Base-by-base conservation (phyloP, 2,888 invertebrate genomes). In the Epsilonema sp. region DNA sequence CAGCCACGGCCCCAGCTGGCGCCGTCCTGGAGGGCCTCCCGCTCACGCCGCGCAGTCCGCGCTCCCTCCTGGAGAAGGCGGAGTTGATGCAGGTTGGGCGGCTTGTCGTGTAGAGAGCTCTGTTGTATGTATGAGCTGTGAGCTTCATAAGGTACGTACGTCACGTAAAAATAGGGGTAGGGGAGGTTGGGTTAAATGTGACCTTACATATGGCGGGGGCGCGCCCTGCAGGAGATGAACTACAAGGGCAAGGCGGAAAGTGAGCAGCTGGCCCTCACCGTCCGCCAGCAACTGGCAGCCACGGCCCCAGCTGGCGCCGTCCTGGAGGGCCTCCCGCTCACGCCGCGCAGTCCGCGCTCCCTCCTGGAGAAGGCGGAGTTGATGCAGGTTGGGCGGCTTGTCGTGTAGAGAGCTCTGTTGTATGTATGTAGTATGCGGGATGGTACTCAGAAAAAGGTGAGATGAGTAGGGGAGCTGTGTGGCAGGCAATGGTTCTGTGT, bases 201-300 rank as follows among this genome's bases (percentile, higher is more conserved):
- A n/a, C n/a, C n/a, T n/a, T n/a, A n/a, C n/a, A n/a, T n/a, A n/a
- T n/a, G n/a, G n/a, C n/a, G n/a, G n/a, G 76, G 86, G 51, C 87
- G 86, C 67, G 89, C 92, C 67, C 72, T 97, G 63, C 92, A 90
- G 69, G 79, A 87, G 66, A 74, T 92, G 58, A 94, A 94, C 71
- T 87, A 85, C 67, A 82, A 84, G 66, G 89, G 86, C 36, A 51
- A 67, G 51, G 59, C 64, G 46, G 68, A 68, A 52, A 64, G 65
- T 56, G 67, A 67, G 22, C 51, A 61, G 13, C 22, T 49, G 2
- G 39, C 43, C 31, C 39, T 26, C 23, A 39, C 37, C 3, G 51
- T 53, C 19, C n/a, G 39, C 5, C 26, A 31, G 31, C 26, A 19
- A 21, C 40, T 44, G 44, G 11, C 8, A 3, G 25, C 23, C n/a